phyloP scores from a whole-genome alignment of 2,797 vertebrate genomes.

The Malacoraja senta region DNA sequence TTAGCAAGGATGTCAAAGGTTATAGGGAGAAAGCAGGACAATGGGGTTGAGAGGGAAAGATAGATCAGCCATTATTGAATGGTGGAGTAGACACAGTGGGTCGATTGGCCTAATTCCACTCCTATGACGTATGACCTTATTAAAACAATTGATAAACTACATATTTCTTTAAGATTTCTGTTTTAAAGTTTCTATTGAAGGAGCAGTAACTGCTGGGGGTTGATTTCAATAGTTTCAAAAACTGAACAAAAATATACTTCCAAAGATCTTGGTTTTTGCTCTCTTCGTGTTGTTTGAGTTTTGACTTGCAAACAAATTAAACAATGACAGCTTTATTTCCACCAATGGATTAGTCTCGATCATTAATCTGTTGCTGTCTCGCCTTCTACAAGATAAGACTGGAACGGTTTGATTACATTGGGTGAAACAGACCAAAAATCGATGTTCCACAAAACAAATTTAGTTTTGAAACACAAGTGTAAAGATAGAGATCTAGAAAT shows the following conservation, averaged over 20 bases:
- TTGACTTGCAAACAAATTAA: not conserved
- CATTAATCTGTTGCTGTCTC: not conserved
- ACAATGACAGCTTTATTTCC: not conserved
- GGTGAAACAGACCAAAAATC: not conserved
- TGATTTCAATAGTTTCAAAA: not conserved
- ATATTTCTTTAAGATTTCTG: not conserved
- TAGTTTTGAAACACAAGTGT: too few relatives aligned
- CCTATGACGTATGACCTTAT: too few relatives aligned
- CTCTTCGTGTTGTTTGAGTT: not conserved
- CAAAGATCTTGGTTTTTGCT: not conserved
- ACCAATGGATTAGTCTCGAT: not conserved
- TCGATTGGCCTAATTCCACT: too few relatives aligned
- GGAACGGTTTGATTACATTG: not conserved
- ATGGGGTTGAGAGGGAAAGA: too few relatives aligned
- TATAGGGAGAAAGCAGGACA: too few relatives aligned
- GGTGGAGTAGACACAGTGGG: too few relatives aligned
- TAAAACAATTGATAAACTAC: not conserved
- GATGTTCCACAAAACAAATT: not conserved
- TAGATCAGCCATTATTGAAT: too few relatives aligned
- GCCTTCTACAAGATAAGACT: not conserved
- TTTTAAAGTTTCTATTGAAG: not conserved
- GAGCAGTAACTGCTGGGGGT: not conserved
- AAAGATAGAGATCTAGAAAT: not conserved
- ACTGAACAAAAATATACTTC: not conserved
- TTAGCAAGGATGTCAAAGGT: too few relatives aligned